Conservation (phyloP, 2,797 vertebrate genomes). For the Poeciliopsis presidionis region DNA sequence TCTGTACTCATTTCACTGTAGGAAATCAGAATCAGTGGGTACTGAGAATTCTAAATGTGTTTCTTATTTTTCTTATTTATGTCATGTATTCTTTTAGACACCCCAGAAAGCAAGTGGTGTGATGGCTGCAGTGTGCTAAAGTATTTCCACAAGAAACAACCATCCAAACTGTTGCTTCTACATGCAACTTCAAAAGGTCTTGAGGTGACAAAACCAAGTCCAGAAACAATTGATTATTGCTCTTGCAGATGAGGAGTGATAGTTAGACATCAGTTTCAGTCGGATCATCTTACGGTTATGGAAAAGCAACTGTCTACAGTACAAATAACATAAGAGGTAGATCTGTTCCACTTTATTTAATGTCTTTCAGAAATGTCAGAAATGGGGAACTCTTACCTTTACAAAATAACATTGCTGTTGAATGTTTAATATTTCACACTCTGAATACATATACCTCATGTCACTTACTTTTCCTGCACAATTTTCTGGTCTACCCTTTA, state of each 20-base stretch:
- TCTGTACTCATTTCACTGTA: constrained; percentile 29
- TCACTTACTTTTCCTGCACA: constrained; percentile 41
- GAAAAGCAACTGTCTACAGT: constrained; percentile 15
- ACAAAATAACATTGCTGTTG: constrained; percentile 18
- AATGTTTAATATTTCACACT: constrained; percentile 31
- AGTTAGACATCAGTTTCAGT: constrained; percentile 25
- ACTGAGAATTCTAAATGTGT: constrained; percentile 48
- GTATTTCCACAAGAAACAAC: constrained; percentile 67
- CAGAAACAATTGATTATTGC: constrained; percentile 41
- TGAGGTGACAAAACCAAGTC: constrained; percentile 59
- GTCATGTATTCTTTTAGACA: constrained; percentile 37
- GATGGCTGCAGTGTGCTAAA: constrained; percentile 47
- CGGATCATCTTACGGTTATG: constrained; percentile 17
- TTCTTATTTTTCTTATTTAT: constrained; percentile 27
- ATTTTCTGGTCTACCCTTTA: constrained; percentile 65
- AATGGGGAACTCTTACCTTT: constrained; percentile 24
- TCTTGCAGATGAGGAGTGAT: constrained; percentile 20
- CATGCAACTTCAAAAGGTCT: constrained; percentile 47
- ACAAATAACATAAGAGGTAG: constrained; percentile 21
- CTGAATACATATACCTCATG: constrained; percentile 46
- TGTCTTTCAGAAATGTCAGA: constrained; percentile 40
- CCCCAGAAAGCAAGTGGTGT: constrained; percentile 28
- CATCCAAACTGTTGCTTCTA: constrained; percentile 60
- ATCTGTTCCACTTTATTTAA: constrained; percentile 36
- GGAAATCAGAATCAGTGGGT: constrained; percentile 30